These are phyloP conservation scores for Felis chaus DNA, from an alignment of 2,113 vertebrate genomes.

Conservation along the genomic window DNA sequence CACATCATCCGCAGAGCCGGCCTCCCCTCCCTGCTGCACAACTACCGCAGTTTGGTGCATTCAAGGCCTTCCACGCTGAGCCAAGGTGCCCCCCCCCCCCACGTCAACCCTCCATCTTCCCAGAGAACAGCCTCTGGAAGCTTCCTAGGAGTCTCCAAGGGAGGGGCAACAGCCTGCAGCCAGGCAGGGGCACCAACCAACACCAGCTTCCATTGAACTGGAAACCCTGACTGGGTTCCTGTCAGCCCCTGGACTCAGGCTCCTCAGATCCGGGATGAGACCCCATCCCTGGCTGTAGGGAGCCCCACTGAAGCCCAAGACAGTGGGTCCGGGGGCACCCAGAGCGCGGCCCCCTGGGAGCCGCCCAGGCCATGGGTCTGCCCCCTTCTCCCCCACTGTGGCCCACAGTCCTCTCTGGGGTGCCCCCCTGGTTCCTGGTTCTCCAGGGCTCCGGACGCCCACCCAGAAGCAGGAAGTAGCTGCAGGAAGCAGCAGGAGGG, in stretches of 20 bases:
- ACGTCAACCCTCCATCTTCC: not conserved
- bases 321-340: not conserved
- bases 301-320: not conserved
- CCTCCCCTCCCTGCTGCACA: not conserved
- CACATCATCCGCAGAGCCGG: not conserved
- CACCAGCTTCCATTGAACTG: not conserved
- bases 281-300: not conserved
- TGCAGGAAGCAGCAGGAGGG: not conserved
- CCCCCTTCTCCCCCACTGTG: not conserved
- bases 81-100: fast-evolving
- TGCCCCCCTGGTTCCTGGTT: not conserved
- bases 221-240: fast-evolving
- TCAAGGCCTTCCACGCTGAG: not conserved
- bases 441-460: not conserved
- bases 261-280: not conserved
- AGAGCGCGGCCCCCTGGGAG: too few relatives aligned
- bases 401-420: not conserved
- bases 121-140: not conserved
- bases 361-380: not conserved
- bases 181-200: too few relatives aligned
- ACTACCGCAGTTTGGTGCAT: too few relatives aligned
- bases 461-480: not conserved
- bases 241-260: not conserved
- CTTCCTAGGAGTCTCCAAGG: not conserved
- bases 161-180: not conserved